phyloP scores from a whole-genome alignment of 1,140 invertebrate species.

The Protaetia brevitarsis region DNA sequence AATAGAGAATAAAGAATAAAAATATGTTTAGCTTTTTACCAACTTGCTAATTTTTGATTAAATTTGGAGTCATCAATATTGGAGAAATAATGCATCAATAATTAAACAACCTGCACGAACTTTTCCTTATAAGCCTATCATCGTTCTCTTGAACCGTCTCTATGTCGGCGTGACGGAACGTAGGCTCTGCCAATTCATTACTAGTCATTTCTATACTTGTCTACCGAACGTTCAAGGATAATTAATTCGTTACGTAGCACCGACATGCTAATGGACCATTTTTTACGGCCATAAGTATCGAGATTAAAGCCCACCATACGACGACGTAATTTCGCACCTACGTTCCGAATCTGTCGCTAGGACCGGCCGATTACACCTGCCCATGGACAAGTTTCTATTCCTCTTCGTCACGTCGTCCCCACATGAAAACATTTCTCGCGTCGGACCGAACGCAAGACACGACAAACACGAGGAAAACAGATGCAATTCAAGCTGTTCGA shows the following conservation, averaged over 20 bases:
- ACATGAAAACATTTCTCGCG: too few species aligned
- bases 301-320: background rate
- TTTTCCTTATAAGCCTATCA: too few species aligned
- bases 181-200: conserved; percentile 1
- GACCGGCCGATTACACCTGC: background rate
- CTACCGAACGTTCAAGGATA: background rate
- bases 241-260: background rate
- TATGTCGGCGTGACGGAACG: background rate
- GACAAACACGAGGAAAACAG: background rate
- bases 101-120: too few species aligned
- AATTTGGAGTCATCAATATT: too few species aligned
- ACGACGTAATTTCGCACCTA: background rate
- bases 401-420: background rate
- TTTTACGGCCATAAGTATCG: background rate
- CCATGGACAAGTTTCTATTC: background rate
- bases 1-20: too few species aligned
- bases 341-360: background rate
- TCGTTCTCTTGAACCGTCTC: background rate
- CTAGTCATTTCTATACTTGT: background rate
- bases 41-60: too few species aligned
- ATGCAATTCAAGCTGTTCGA: background rate
- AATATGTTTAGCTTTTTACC: too few species aligned
- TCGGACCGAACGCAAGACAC: too few species aligned
- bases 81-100: background rate
- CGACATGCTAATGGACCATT: background rate